Evolutionary conservation across 1,140 invertebrate species (phyloP).

Genomic region (Gyrodactylus salaris): DNA sequence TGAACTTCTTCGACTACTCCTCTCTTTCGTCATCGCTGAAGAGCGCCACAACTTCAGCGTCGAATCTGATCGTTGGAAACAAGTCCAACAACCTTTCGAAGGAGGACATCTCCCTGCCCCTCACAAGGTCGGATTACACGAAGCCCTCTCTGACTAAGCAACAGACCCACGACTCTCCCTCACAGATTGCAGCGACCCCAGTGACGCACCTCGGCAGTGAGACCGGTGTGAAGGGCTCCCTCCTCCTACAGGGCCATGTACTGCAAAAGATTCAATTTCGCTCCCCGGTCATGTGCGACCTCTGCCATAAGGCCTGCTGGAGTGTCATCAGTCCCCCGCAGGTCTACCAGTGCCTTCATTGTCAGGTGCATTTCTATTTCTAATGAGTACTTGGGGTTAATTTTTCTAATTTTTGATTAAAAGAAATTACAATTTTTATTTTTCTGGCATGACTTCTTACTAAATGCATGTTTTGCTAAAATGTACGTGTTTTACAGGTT

Average conservation of each 20-base stretch:
- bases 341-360: neutral
- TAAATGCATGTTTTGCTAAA: too few relatives aligned
- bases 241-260: neutral
- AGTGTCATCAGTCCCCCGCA: neutral
- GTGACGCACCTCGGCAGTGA: too few relatives aligned
- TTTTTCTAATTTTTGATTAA: too few relatives aligned
- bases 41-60: neutral
- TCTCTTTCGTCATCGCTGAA: neutral
- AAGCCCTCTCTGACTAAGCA: neutral
- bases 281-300: neutral
- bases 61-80: neutral
- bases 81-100: neutral
- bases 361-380: neutral
- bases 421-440: too few relatives aligned
- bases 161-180: neutral
- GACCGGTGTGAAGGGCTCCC: too few relatives aligned
- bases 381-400: too few relatives aligned
- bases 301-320: neutral
- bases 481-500: too few relatives aligned
- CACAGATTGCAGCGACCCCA: neutral
- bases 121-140: neutral
- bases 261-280: neutral
- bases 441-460: too few relatives aligned
- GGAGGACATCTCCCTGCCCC: neutral
- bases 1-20: neutral